Evolutionary conservation across 2,888 invertebrate genomes (phyloP).

Genomic region (Pyrrhia umbra): DNA sequence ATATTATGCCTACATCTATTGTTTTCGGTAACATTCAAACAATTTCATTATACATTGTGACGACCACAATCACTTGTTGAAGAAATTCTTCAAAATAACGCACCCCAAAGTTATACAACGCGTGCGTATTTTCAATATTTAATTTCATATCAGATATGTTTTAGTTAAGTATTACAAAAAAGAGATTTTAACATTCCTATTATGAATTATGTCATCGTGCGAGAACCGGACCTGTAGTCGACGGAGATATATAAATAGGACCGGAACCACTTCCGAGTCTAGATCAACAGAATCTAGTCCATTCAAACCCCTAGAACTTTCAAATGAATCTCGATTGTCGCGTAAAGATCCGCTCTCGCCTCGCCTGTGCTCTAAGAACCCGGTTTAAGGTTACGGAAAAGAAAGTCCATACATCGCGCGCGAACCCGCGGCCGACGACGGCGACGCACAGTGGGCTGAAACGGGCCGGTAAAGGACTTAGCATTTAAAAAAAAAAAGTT

Average conservation of each 20-base stretch:
- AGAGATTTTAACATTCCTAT: conserved; percentile 38
- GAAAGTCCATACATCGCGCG: conserved; percentile 79
- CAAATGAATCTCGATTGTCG: conserved; percentile 60
- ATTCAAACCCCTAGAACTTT: conserved; percentile 58
- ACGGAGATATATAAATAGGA: conserved; percentile 47
- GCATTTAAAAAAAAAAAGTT: too few relatives aligned
- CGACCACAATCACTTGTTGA: not conserved
- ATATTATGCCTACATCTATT: not conserved
- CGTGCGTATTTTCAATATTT: conserved; percentile 8
- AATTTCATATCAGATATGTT: conserved; percentile 3
- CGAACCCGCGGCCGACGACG: conserved; percentile 41
- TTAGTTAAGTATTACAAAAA: conserved; percentile 8
- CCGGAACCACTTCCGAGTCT: conserved; percentile 59
- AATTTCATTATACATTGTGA: conserved; percentile 12
- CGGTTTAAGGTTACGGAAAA: conserved; percentile 82
- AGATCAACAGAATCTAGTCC: conserved; percentile 50
- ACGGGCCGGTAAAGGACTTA: too few relatives aligned
- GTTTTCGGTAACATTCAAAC: not conserved
- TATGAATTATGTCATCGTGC: conserved; percentile 48
- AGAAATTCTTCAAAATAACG: conserved; percentile 4
- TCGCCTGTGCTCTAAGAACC: conserved; percentile 55
- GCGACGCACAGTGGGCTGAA: too few relatives aligned
- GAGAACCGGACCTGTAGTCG: conserved; percentile 43
- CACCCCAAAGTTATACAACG: not conserved
- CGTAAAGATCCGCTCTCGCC: conserved; percentile 58